Evolutionary conservation across 2,113 vertebrate genomes (phyloP), one percentile per base, ranked within the genome.

Genomic region (Gallinago paraguaiae): DNA sequence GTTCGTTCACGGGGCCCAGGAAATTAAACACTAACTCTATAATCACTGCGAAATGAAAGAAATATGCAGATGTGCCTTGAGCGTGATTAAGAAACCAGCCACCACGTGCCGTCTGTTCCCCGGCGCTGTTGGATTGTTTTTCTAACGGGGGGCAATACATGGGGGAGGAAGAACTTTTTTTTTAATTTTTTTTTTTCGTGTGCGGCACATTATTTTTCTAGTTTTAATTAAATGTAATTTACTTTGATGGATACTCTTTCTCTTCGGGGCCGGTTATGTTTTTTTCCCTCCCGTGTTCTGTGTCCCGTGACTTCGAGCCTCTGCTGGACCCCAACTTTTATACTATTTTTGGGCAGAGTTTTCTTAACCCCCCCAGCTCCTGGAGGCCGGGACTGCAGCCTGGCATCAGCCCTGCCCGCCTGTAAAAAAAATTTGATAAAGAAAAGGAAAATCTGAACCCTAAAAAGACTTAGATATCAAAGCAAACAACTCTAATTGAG

Each of bases 11-110:
- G 13, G 71, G 61, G 92, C 88, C 78, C 92, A 83, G 92, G 92
- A 83, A 91, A 91, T 79, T 78, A 91, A 94, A 68, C 92, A 10
- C 70, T 45, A 50, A 72, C 82, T 61, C 78, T 22, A 6, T 87
- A 86, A 93, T 82, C 65, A 12, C 82, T 11, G 64, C 19, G 13
- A 82, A 86, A 67, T 77, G 86, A 93, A 63, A 50, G 86, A 51
- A 75, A 80, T 68, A 86, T 82, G 92, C 92, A 90, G 88, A 93
- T 93, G 92, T 3, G 92, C 92, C 92, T 82, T 23, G 82, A 91
- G 88, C 54, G 8, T 11, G 35, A 72, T 78, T 78, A 72, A 87
- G 88, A 19, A 39, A 27, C 31, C 78, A 63, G 77, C 56, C 77
- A 20, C 68, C 70, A 67, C 79, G 68, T 30, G 63, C 61, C 20